A percentile compares a stretch with the other conserved stretches of the same genome.
phyloP scores from a whole-genome alignment of 1,140 invertebrate species.

The Ganaspis sp. region DNA sequence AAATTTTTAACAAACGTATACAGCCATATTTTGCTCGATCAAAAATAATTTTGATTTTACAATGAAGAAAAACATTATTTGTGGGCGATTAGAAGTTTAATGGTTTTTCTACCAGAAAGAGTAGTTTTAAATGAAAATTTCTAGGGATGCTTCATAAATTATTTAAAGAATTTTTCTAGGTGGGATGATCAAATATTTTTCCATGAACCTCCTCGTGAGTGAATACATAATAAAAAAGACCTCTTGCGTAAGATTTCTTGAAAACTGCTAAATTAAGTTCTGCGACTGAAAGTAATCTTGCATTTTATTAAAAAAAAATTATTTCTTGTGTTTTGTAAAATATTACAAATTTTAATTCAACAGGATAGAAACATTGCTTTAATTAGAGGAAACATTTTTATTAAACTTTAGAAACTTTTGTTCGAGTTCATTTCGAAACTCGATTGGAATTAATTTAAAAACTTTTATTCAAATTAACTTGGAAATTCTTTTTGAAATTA shows the following conservation, averaged over 20 bases:
- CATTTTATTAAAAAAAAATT: not conserved
- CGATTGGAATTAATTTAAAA: too few relatives aligned
- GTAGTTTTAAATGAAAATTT: not conserved
- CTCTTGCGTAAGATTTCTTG: not conserved
- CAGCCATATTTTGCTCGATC: too few relatives aligned
- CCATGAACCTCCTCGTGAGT: not conserved
- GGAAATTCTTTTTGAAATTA: too few relatives aligned
- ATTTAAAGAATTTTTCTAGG: constrained; percentile 10
- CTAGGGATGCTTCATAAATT: constrained; percentile 1
- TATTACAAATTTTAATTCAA: not conserved
- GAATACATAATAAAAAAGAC: constrained; percentile 11
- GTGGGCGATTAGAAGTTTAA: too few relatives aligned
- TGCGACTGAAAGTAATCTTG: not conserved
- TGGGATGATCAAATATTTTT: constrained; percentile 6
- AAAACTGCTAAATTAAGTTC: not conserved
- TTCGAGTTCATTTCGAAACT: too few relatives aligned
- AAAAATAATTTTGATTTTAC: too few relatives aligned
- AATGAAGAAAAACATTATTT: too few relatives aligned
- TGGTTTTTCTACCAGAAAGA: not conserved
- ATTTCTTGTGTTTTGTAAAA: not conserved
- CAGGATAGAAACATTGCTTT: not conserved
- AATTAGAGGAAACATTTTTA: too few relatives aligned
- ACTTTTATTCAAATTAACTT: too few relatives aligned
- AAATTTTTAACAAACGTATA: too few relatives aligned
- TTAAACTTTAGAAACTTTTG: too few relatives aligned